A percentile compares a stretch with the other conserved stretches of the same genome.
Conservation (phyloP, 92 coral and sea anemone genomes). For the Siderastrea siderea region DNA sequence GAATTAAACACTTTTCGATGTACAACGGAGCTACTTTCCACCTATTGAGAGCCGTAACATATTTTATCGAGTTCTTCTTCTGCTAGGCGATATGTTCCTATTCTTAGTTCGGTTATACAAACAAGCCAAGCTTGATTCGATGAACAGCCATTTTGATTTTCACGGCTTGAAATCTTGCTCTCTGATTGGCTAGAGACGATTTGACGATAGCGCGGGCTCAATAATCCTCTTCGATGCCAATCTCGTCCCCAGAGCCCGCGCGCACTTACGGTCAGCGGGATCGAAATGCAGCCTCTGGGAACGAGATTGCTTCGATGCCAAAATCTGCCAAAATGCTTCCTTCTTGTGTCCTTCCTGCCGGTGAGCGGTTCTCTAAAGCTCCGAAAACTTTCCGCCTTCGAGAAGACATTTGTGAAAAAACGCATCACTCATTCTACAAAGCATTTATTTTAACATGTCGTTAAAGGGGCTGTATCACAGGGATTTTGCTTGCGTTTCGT, state of each 20-base stretch:
- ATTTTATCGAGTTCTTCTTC: neutral
- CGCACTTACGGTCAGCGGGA: too few species aligned
- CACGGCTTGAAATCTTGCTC: conserved; percentile 31
- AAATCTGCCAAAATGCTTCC: too few species aligned
- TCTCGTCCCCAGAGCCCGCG: neutral
- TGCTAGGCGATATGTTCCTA: neutral
- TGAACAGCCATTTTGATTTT: conserved; percentile 87
- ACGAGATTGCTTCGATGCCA: too few species aligned
- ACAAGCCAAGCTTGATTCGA: neutral
- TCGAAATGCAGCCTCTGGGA: too few species aligned
- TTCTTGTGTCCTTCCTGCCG: too few species aligned
- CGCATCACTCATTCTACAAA: too few species aligned
- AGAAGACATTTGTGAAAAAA: too few species aligned
- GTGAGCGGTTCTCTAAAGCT: too few species aligned
- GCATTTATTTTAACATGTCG: too few species aligned
- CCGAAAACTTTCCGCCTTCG: too few species aligned
- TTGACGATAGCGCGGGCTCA: neutral
- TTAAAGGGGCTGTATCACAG: too few species aligned
- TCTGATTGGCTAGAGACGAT: conserved; percentile 72
- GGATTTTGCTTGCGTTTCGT: too few species aligned
- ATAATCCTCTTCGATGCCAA: neutral
- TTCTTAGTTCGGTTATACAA: conserved; percentile 4
- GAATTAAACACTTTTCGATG: neutral
- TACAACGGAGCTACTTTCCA: neutral
- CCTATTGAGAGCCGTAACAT: neutral